Conservation (phyloP, 2,888 invertebrate genomes). For the Eremobia ochroleuca region DNA sequence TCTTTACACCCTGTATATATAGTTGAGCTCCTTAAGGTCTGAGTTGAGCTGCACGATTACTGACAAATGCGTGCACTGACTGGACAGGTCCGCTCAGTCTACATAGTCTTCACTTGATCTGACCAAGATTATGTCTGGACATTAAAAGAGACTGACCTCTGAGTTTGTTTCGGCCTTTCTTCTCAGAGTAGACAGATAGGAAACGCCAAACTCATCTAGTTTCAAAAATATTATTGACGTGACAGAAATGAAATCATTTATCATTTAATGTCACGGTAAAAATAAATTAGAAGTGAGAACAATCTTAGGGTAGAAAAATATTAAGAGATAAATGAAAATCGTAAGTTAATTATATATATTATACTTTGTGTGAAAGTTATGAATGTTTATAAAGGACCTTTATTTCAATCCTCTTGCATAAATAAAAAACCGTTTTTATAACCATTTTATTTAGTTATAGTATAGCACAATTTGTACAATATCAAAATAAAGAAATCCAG, state of each 20-base stretch:
- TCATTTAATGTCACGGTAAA: background rate
- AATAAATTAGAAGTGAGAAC: background rate
- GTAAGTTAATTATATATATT: slow-evolving; percentile 7
- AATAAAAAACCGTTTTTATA: background rate
- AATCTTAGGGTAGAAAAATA: background rate
- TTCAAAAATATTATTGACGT: background rate
- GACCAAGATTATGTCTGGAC: background rate
- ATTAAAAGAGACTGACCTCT: background rate
- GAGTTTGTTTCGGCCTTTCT: background rate
- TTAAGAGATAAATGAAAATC: background rate
- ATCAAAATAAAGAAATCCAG: background rate
- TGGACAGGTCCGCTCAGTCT: too few species aligned
- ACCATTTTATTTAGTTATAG: background rate
- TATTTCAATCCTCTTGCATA: slow-evolving; percentile 10
- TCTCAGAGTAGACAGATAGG: background rate
- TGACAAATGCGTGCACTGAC: too few species aligned
- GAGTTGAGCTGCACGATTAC: too few species aligned
- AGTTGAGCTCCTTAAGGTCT: too few species aligned
- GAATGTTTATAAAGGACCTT: slow-evolving; percentile 35
- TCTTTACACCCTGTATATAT: too few species aligned
- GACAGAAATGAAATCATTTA: background rate
- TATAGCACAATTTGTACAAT: background rate
- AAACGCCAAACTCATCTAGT: background rate
- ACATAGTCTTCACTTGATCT: background rate
- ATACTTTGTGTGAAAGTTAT: background rate